These are phyloP conservation scores for Hippopotamyrus pictus DNA, from an alignment of 2,797 vertebrate species.

Conservation along the genomic window DNA sequence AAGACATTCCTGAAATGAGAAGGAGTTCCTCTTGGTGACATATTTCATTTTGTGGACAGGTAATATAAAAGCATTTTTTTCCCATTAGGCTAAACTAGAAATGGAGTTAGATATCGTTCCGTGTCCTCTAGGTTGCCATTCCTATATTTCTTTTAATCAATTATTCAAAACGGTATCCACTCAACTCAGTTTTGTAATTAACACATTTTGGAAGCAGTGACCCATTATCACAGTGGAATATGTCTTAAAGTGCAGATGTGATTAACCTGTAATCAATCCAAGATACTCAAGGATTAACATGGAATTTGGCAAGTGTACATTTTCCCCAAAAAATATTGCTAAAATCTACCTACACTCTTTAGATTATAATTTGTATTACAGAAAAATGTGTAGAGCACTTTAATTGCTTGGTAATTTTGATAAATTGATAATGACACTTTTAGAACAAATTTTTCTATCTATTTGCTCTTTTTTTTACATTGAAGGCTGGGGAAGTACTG, in stretches of 20 bases:
- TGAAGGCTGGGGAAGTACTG: not conserved
- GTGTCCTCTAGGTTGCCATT: conserved; percentile 10
- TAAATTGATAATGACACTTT: conserved; percentile 23
- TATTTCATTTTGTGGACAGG: conserved; percentile 28
- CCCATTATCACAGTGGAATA: conserved; percentile 22
- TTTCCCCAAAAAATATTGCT: not conserved
- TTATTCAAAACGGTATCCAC: conserved; percentile 35
- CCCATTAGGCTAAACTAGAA: conserved; percentile 15
- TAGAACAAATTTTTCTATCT: conserved; percentile 8
- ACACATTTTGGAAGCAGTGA: not conserved
- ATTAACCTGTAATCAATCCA: conserved; percentile 16
- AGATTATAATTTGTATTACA: not conserved
- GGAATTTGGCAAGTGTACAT: conserved; percentile 19
- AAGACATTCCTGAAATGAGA: conserved; percentile 24
- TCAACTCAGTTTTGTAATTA: conserved; percentile 11
- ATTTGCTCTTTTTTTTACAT: not conserved
- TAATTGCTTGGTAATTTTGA: conserved; percentile 26
- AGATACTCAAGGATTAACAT: conserved; percentile 8
- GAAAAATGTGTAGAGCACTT: conserved; percentile 1
- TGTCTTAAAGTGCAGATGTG: not conserved
- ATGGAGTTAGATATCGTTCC: conserved; percentile 16
- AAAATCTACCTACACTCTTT: not conserved
- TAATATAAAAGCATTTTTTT: conserved; percentile 29
- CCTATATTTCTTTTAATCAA: conserved; percentile 38
- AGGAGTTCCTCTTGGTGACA: conserved; percentile 19